Evolutionary conservation across 2,888 invertebrate species (phyloP), one percentile per base, ranked within the genome.

Genomic region (Spilosoma lubricipeda): DNA sequence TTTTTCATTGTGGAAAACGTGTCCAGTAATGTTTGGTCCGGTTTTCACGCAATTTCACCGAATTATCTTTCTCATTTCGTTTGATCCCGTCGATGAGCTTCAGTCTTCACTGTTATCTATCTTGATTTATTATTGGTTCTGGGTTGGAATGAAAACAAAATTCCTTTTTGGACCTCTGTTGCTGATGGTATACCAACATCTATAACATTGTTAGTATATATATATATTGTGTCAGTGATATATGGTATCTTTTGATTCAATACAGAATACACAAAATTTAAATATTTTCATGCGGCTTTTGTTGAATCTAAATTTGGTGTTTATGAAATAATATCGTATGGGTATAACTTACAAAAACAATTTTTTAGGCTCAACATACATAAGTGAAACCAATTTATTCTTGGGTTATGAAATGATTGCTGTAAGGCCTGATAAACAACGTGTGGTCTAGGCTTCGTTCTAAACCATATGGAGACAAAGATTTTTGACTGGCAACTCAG

Each of bases 81-180:
- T 82, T 85, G 87, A 86, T 87, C 87, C 85, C 87, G 78, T 76
- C 71, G 77, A 79, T 74, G 73, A 75, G 71, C 33, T 78, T 86
- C 87, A 89, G 87, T 88, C 88, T 86, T 86, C 82, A 78, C 84
- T 79, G 75, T 80, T 72, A 80, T 77, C 75, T 79, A 79, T 81
- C 70, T 81, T 86, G 80, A 83, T 84, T 84, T 82, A 85, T 80
- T 79, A 79, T 77, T 86, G 84, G 83, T 83, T 85, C 82, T 84
- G 83, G 81, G 81, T 84, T 70, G 77, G 81, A 80, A 80, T 85
- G 82, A 88, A 88, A 87, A 83, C 83, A 90, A 89, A 90, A 78
- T 83, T 92, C 90, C 90, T 82, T 70, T 77, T 85, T 85, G 85
- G 85, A 85, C 85, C 85, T 36, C 85, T 75, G 82, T 85, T 85